These are phyloP conservation scores for Drosophila kikkawai DNA, from an alignment of 1,140 invertebrate genomes.

Conservation along the genomic window DNA sequence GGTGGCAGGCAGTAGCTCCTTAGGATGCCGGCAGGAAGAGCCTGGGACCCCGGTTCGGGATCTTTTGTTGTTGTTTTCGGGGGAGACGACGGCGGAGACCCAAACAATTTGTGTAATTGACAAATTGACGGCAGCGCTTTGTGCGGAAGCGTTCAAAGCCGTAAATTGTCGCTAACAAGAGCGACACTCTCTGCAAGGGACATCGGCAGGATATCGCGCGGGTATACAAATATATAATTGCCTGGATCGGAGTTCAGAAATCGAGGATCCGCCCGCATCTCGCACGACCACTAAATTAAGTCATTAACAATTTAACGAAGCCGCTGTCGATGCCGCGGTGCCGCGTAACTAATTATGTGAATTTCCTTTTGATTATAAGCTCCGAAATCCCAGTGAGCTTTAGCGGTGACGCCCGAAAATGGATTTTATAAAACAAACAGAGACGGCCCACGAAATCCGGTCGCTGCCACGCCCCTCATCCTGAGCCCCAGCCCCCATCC, in stretches of 20 bases:
- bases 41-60: constrained; percentile 34
- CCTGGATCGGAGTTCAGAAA: constrained; percentile 4
- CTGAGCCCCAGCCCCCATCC: constrained; percentile 4
- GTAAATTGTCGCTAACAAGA: constrained; percentile 84
- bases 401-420: constrained; percentile 63
- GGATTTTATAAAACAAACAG: constrained; percentile 77
- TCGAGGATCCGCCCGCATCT: constrained; percentile 58
- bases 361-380: constrained; percentile 75
- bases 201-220: constrained; percentile 63
- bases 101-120: constrained; percentile 85
- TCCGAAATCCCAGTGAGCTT: constrained; percentile 31
- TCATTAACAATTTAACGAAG: constrained; percentile 83
- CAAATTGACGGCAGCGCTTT: constrained; percentile 84
- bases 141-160: constrained; percentile 82
- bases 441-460: constrained; percentile 62
- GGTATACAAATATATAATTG: constrained; percentile 63
- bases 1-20: constrained; percentile 57
- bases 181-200: constrained; percentile 31
- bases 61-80: constrained; percentile 45
- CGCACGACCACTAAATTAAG: constrained; percentile 77
- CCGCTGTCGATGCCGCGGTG: constrained; percentile 35
- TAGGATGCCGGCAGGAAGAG: constrained; percentile 61
- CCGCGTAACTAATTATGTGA: constrained; percentile 82
- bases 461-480: constrained; percentile 43
- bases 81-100: constrained; percentile 36